phyloP scores from a whole-genome alignment of 2,797 vertebrate genomes.

The Enteromius afrohamiltoni region DNA sequence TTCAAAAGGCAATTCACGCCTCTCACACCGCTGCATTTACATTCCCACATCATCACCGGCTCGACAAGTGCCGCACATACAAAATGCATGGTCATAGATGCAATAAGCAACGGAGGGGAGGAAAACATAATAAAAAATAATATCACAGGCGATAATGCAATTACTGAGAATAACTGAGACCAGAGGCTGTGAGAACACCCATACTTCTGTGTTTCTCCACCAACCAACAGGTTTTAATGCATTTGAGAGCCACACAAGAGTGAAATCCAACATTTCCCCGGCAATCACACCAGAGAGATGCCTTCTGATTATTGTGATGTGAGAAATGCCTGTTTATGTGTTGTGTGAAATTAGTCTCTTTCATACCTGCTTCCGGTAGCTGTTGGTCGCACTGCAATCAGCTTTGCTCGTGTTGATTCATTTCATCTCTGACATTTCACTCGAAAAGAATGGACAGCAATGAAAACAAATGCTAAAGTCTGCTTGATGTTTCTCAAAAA shows the following conservation, averaged over 20 bases:
- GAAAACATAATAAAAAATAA: slow-evolving; percentile 50
- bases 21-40: slow-evolving; percentile 49
- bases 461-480: background rate
- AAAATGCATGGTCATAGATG: slow-evolving; percentile 8
- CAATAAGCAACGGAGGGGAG: slow-evolving; percentile 29
- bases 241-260: background rate
- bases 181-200: background rate
- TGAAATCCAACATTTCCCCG: background rate
- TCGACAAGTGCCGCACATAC: slow-evolving; percentile 14
- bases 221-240: background rate
- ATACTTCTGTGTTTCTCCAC: background rate
- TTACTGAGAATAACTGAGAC: slow-evolving; percentile 54
- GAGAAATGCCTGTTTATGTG: background rate
- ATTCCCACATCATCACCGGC: slow-evolving; percentile 46
- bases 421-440: background rate
- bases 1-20: slow-evolving; percentile 51
- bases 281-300: background rate
- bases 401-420: background rate
- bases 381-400: slow-evolving; percentile 6
- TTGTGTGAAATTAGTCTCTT: background rate
- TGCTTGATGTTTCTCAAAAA: background rate
- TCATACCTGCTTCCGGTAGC: background rate
- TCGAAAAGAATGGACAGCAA: background rate
- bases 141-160: slow-evolving; percentile 37
- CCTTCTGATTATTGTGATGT: background rate